These are phyloP conservation scores for Ctenomys sociabilis DNA, from an alignment of 2,113 vertebrate genomes.

Conservation along the genomic window DNA sequence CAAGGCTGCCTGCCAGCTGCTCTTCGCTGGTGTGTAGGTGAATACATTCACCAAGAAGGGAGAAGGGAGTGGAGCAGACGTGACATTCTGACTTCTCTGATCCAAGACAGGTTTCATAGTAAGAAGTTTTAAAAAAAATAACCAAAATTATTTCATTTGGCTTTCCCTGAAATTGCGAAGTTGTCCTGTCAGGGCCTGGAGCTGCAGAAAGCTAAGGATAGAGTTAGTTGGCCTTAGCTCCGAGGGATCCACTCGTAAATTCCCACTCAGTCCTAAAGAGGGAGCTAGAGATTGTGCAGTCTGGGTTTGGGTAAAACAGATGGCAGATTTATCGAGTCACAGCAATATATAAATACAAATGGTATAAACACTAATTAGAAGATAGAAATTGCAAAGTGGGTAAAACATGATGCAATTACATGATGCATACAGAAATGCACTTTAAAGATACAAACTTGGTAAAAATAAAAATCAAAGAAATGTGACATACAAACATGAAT, in stretches of 20 bases:
- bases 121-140: not conserved
- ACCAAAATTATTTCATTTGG: not conserved
- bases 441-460: not conserved
- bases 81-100: not conserved
- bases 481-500: not conserved
- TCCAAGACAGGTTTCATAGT: not conserved
- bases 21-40: not conserved
- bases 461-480: not conserved
- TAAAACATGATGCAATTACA: not conserved
- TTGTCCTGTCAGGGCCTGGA: not conserved
- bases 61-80: not conserved
- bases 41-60: not conserved
- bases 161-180: not conserved
- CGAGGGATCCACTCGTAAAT: not conserved
- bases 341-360: constrained; percentile 3
- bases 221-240: not conserved
- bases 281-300: not conserved
- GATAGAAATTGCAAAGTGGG: not conserved
- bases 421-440: not conserved
- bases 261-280: not conserved
- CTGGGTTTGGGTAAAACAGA: not conserved
- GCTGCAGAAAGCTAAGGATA: not conserved
- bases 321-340: not conserved
- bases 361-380: not conserved
- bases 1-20: not conserved